Evolutionary conservation across 2,113 vertebrate species (phyloP).

Genomic region (Hemicordylus capensis): DNA sequence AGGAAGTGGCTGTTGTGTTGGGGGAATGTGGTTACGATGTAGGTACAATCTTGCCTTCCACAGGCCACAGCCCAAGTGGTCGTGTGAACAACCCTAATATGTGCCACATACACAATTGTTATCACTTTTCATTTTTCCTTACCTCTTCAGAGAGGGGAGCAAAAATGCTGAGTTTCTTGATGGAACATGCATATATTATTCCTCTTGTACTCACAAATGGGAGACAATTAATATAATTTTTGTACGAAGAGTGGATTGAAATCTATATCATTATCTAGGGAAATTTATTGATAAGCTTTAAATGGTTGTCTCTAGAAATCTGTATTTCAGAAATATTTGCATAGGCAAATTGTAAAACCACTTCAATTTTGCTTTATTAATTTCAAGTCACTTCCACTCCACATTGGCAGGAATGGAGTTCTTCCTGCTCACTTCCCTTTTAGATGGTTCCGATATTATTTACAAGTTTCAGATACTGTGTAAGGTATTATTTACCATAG

Average conservation of each 20-base stretch:
- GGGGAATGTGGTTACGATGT: too few relatives aligned
- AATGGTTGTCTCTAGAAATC: not conserved
- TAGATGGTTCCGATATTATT: not conserved
- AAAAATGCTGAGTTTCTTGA: too few relatives aligned
- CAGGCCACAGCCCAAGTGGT: too few relatives aligned
- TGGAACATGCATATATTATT: not conserved
- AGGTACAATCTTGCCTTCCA: too few relatives aligned
- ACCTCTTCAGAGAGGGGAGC: not conserved
- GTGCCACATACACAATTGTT: too few relatives aligned
- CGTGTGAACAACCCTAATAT: too few relatives aligned
- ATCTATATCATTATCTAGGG: not conserved
- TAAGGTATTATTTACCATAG: not conserved
- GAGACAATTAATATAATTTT: not conserved
- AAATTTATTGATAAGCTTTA: constrained; percentile 7
- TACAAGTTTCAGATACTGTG: not conserved
- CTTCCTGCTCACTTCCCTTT: not conserved
- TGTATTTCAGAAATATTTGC: not conserved
- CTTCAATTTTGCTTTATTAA: constrained; percentile 6
- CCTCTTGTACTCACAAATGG: not conserved
- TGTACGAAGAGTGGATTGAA: not conserved
- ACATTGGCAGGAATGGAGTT: not conserved
- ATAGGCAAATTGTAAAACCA: not conserved
- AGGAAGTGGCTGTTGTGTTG: too few relatives aligned
- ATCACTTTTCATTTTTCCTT: not conserved
- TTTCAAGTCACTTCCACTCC: not conserved